Conservation (phyloP, 2,113 vertebrate species). For the Melanerpes aurifrons region DNA sequence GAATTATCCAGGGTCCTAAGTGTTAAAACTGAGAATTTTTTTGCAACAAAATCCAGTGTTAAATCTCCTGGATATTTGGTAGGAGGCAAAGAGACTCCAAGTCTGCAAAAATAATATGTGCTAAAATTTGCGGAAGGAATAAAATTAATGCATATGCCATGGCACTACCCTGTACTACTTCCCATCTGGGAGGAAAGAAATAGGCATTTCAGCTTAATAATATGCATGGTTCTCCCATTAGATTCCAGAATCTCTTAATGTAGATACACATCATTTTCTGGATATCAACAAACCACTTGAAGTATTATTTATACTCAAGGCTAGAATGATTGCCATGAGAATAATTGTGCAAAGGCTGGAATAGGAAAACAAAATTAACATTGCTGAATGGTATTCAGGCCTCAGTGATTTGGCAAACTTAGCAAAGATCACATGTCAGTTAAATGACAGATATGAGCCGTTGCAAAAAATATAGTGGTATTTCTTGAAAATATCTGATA, state of each 20-base stretch:
- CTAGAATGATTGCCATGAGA: constrained; percentile 66
- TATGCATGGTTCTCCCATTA: constrained; percentile 61
- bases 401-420: constrained; percentile 69
- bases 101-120: constrained; percentile 54
- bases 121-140: constrained; percentile 55
- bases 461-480: constrained; percentile 54
- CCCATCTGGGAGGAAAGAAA: constrained; percentile 62
- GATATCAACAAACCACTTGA: constrained; percentile 65
- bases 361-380: constrained; percentile 72
- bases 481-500: constrained; percentile 66
- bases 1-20: neutral
- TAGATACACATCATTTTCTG: constrained; percentile 54
- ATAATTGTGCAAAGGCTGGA: constrained; percentile 64
- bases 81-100: constrained; percentile 35
- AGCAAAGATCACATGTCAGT: constrained; percentile 71
- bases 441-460: constrained; percentile 58
- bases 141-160: constrained; percentile 60
- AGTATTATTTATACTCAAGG: constrained; percentile 68
- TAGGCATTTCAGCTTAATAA: constrained; percentile 61
- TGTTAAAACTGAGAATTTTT: neutral
- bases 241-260: constrained; percentile 59
- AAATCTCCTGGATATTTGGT: constrained; percentile 44
- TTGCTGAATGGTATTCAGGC: constrained; percentile 70
- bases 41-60: constrained; percentile 9
- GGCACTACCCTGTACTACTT: constrained; percentile 45